Evolutionary conservation across 2,113 vertebrate species (phyloP).

Genomic region (Pollachius pollachius): DNA sequence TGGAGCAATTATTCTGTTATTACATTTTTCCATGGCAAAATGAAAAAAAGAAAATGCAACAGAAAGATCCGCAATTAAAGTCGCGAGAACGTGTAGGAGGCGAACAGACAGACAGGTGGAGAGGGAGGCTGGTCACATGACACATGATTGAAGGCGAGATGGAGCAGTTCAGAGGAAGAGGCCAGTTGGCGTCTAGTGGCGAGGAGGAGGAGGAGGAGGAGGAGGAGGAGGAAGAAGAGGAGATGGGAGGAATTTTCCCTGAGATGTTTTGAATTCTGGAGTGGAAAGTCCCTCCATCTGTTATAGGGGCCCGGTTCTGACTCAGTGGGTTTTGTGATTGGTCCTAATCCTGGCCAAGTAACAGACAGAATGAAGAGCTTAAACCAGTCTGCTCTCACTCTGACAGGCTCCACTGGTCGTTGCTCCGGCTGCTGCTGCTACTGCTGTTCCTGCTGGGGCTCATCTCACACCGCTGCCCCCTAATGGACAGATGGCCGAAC

Average conservation of each 20-base stretch:
- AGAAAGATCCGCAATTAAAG: slow-evolving; percentile 40
- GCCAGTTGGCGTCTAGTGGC: neutral
- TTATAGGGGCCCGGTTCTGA: slow-evolving; percentile 68
- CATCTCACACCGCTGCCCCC: slow-evolving; percentile 56
- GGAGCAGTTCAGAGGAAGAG: slow-evolving; percentile 51
- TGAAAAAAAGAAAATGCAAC: slow-evolving; percentile 36
- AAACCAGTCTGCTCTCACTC: slow-evolving; percentile 67
- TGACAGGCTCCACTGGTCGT: slow-evolving; percentile 65
- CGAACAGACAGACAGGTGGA: slow-evolving; percentile 63
- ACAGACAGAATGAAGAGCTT: slow-evolving; percentile 74
- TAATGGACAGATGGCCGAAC: slow-evolving; percentile 49
- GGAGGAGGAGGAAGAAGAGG: slow-evolving; percentile 13
- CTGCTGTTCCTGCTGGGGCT: neutral
- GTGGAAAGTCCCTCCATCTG: slow-evolving; percentile 60
- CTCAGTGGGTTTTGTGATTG: slow-evolving; percentile 69
- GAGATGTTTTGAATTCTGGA: slow-evolving; percentile 72
- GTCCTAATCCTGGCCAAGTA: slow-evolving; percentile 68
- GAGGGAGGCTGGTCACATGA: slow-evolving; percentile 48
- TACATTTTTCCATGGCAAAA: slow-evolving; percentile 1
- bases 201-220: slow-evolving; percentile 5
- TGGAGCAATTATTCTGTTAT: neutral
- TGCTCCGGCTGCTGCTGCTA: slow-evolving; percentile 28
- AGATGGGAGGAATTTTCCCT: slow-evolving; percentile 57
- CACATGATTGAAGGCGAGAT: slow-evolving; percentile 53
- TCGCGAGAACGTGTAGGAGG: slow-evolving; percentile 46